These are phyloP conservation scores for Tetrao urogallus DNA, from an alignment of 2,113 vertebrate genomes.

Conservation along the genomic window DNA sequence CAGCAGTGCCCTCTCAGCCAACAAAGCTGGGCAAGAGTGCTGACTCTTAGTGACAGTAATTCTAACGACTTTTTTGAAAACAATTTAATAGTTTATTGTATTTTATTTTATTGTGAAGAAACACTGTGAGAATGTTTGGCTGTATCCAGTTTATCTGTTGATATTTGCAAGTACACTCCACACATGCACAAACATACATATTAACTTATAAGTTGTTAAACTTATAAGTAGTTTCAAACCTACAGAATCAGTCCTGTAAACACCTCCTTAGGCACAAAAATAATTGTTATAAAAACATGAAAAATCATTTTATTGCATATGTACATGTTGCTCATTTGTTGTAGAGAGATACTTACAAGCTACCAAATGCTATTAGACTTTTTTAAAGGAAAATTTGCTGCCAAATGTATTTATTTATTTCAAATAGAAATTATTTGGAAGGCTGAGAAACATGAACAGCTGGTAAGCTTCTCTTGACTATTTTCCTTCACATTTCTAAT, in stretches of 20 bases:
- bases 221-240: not conserved
- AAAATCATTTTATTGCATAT: not conserved
- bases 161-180: not conserved
- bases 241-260: not conserved
- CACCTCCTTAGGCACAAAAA: not conserved
- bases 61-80: not conserved
- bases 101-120: not conserved
- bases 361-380: not conserved
- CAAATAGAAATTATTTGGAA: slow-evolving; percentile 24
- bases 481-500: slow-evolving; percentile 41
- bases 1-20: not conserved
- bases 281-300: not conserved
- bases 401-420: slow-evolving; percentile 32
- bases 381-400: not conserved
- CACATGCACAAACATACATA: not conserved
- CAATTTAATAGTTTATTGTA: not conserved
- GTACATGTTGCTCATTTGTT: not conserved
- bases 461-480: slow-evolving; percentile 38
- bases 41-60: not conserved
- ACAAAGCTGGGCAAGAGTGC: not conserved
- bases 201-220: not conserved
- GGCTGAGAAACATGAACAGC: slow-evolving; percentile 40
- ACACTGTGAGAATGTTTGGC: not conserved
- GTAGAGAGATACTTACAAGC: not conserved
- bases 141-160: not conserved